A percentile compares a stretch with the other conserved stretches of the same genome.
Evolutionary conservation across 2,113 vertebrate genomes (phyloP).

Genomic region (Pelvicachromis taeniatus): DNA sequence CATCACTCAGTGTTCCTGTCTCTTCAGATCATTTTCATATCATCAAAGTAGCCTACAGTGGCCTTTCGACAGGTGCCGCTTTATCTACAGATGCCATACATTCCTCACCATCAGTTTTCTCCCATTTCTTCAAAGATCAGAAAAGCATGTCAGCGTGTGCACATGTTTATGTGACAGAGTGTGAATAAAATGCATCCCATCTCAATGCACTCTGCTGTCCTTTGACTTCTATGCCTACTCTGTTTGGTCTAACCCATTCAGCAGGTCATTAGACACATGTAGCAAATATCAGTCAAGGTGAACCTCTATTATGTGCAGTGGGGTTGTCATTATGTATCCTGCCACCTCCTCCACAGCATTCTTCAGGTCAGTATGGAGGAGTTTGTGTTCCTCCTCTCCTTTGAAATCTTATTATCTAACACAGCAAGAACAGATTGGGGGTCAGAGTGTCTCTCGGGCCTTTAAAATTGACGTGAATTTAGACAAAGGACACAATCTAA

Average conservation of each 20-base stretch:
- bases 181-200: neutral
- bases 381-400: neutral
- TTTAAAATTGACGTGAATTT: slow-evolving; percentile 33
- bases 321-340: slow-evolving; percentile 17
- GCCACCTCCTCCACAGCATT: neutral
- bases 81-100: slow-evolving; percentile 48
- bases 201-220: neutral
- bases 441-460: slow-evolving; percentile 16
- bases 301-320: slow-evolving; percentile 16
- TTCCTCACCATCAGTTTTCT: slow-evolving; percentile 16
- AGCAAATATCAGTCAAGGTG: neutral
- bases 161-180: neutral
- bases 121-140: slow-evolving; percentile 4
- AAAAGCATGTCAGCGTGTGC: neutral
- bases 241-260: neutral
- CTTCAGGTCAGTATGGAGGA: neutral
- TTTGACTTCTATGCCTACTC: slow-evolving; percentile 1
- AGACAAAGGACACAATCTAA: slow-evolving; percentile 1
- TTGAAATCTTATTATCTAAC: slow-evolving; percentile 41
- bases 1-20: slow-evolving; percentile 27
- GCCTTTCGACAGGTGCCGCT: slow-evolving; percentile 26
- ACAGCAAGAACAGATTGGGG: neutral
- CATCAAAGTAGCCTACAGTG: slow-evolving; percentile 8
- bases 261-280: neutral
- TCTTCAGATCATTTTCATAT: neutral